Evolutionary conservation across 2,888 invertebrate genomes (phyloP), one percentile per base, ranked within the genome.

Genomic region (Ethmia dodecea): DNA sequence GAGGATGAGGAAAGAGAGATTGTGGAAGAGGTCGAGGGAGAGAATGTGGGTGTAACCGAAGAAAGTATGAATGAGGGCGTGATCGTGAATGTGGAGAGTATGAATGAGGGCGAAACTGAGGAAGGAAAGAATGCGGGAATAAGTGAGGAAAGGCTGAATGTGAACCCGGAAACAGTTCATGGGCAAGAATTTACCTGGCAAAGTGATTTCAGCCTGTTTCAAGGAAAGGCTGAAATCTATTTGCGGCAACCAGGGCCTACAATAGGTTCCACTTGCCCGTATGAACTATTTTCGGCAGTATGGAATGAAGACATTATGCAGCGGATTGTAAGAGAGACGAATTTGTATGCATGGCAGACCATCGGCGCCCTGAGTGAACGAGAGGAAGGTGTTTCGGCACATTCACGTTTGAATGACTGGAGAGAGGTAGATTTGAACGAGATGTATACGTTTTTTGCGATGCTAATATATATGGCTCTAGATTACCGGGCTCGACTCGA

Each of bases 321-420:
- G 20, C 35, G 15, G 11, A 40, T 39, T 18, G 31, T 18, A 3
- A 8, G 10, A 5, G 20, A 39, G 15, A 35, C 38, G 2, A 39
- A 39, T 9, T 1, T 13, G 3, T 39, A 39, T 6, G 38, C 38
- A 5, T 39, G 38, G 38, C 28, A 35, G 9, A 28, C n/a, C 10
- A 39, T 39, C n/a, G 27, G 16, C 8, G n/a, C 16, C 8, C 15
- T 13, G n/a, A 4, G 16, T 11, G 38, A 38, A 18, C n/a, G n/a
- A n/a, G n/a, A n/a, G n/a, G 12, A 2, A 5, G 34, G 15, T 8
- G 25, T 13, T 10, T 34, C 13, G n/a, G 8, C 18, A 12, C 15
- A 12, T 8, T 34, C 33, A 3, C 33, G 37, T 11, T 26, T 38
- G 3, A 13, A 28, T 13, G 20, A 31, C n/a, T 38, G 38, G 38